These are phyloP conservation scores for Siderastrea siderea DNA, from an alignment of 92 coral and sea anemone species.

Conservation along the genomic window DNA sequence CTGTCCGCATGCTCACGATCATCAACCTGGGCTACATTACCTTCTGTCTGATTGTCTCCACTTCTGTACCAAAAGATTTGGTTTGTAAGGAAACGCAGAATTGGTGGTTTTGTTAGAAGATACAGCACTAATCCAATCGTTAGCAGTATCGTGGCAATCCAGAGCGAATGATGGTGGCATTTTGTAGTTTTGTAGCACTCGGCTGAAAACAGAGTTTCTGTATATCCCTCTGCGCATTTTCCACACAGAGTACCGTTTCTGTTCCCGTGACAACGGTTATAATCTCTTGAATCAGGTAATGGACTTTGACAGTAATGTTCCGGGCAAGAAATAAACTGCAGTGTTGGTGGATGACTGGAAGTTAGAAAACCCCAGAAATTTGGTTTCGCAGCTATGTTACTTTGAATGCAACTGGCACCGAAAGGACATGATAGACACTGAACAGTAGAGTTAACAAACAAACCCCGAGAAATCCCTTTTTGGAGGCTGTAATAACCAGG, in stretches of 20 bases:
- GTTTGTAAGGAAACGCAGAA: not conserved
- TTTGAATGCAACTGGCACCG: constrained; percentile 63
- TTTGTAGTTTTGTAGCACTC: constrained; percentile 48
- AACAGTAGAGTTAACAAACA: not conserved
- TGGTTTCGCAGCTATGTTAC: constrained; percentile 71
- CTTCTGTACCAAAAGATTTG: constrained; percentile 28
- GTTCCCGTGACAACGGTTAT: constrained; percentile 71
- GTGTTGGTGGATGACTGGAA: not conserved
- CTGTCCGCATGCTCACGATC: constrained; percentile 2
- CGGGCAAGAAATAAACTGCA: constrained; percentile 72
- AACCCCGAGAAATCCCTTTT: constrained; percentile 61
- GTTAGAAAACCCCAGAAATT: constrained; percentile 76
- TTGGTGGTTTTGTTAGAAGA: constrained; percentile 38
- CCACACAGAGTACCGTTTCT: constrained; percentile 80
- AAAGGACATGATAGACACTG: constrained; percentile 72
- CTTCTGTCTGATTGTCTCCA: not conserved
- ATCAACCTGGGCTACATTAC: not conserved
- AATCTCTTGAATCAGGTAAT: not conserved
- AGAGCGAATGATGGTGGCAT: constrained; percentile 64
- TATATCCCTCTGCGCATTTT: constrained; percentile 59
- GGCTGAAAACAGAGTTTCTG: constrained; percentile 69
- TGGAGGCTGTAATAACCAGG: constrained; percentile 73
- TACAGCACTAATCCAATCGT: constrained; percentile 43
- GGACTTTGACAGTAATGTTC: constrained; percentile 69
- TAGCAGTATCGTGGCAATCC: constrained; percentile 51